These are phyloP conservation scores for Erebia ligea DNA, from an alignment of 2,888 invertebrate species.

Conservation along the genomic window DNA sequence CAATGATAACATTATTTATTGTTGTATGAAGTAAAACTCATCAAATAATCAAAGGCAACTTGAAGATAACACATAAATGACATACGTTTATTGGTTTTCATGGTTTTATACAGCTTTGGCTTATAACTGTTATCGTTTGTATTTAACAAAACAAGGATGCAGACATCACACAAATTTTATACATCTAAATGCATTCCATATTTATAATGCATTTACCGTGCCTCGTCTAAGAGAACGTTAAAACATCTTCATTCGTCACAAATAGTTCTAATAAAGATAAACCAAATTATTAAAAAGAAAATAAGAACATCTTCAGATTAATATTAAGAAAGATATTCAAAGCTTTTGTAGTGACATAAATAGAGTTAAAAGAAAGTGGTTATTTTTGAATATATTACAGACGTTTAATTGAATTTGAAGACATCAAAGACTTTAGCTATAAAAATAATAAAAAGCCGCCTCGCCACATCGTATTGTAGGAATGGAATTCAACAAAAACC, in stretches of 20 bases:
- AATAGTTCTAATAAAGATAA: not conserved
- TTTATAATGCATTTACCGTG: too few relatives aligned
- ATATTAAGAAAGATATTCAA: not conserved
- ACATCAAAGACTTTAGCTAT: constrained; percentile 19
- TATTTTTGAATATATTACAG: not conserved
- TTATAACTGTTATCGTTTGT: too few relatives aligned
- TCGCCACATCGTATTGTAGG: constrained; percentile 43
- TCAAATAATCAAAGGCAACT: not conserved
- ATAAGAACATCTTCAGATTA: not conserved
- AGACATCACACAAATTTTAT: not conserved
- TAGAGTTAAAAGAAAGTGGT: not conserved
- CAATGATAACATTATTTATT: constrained; percentile 10
- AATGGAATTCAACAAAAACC: constrained; percentile 51
- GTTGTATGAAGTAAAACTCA: not conserved
- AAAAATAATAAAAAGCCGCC: constrained; percentile 26
- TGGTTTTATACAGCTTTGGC: too few relatives aligned
- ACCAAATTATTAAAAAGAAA: not conserved
- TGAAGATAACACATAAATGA: not conserved
- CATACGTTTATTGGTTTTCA: too few relatives aligned
- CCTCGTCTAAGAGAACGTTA: too few relatives aligned
- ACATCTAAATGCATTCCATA: too few relatives aligned
- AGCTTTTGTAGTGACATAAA: not conserved
- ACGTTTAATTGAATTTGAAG: constrained; percentile 25
- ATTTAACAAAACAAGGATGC: not conserved
- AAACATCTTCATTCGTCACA: too few relatives aligned